Base-by-base conservation (phyloP, 2,888 invertebrate genomes). In the Lochmaea crataegi region DNA sequence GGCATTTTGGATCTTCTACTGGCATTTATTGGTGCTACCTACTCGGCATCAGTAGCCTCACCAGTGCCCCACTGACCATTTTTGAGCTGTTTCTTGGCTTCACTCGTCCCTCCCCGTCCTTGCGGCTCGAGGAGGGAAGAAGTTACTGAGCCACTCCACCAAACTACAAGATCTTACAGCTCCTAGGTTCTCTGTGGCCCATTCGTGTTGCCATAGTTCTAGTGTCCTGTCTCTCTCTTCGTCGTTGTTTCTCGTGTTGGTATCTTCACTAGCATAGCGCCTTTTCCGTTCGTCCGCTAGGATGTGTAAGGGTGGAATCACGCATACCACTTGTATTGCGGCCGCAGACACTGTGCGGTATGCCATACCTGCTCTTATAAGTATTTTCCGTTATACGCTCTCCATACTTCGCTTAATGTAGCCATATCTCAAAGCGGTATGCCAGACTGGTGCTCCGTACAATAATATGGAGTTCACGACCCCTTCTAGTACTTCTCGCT, bases 291-390 rank as follows among this genome's bases (percentile, higher is more conserved):
- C 18, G 11, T 53, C n/a, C 53, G 9, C 4, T 18, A 53, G 53
- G 7, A 53, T 12, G 60, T 26, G 9, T 9, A 60, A 32, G 22
- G 60, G 60, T 12, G 26, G 26, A 10, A 6, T 10, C 11, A 32
- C 60, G 14, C 16, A 26, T 26, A 60, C 12, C 12, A 60, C 26
- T 18, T 60, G 60, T 14, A 60, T 10, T 26, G 60, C 60, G 11
- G 12, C 26, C 26, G 60, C 26, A n/a, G 42, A 61, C n/a, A 61
- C 61, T 14, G 61, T 61, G 1, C 61, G 7, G 14, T 61, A 61
- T 9, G 38, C 61, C 12, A 9, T 12, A 16, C n/a, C 42, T n/a
- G 9, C 41, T 16, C 38, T 38, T 2, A 61, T 7, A 3, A 41
- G 61, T 38, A 38, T 16, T n/a, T 26, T 38, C 16, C 61, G 14